Evolutionary conservation across 2,113 vertebrate species (phyloP), one percentile per base, ranked within the genome.

Genomic region (Eudyptes chrysolophus): DNA sequence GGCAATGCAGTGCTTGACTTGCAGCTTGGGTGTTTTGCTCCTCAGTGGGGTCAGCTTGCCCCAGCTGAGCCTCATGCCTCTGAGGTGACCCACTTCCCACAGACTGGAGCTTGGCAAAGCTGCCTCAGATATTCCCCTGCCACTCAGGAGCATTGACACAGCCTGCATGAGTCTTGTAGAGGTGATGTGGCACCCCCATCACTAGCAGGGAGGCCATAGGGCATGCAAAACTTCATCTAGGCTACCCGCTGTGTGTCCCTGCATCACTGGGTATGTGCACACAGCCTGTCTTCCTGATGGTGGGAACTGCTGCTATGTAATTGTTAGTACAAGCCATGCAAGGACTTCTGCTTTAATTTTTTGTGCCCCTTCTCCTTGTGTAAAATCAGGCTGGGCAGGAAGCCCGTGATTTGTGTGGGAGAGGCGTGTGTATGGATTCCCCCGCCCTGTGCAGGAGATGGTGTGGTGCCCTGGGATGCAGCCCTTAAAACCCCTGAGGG

Each of bases 401-500:
- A 89, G 72, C 68, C 79, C 26, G 2, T 4, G 51, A 7, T 26
- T 42, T 64, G 46, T 58, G 46, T 9, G 5, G 86, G 22, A 75
- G 74, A 55, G 52, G 17, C 3, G 9, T 30, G 32, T 55, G 36
- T 54, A 6, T 32, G 44, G n/a, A 18, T 32, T 52, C 40, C 30
- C 75, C 34, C 57, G 83, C 36, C 70, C 89, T 46, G 61, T 49
- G 87, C 74, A 91, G 90, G 94, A 94, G 93, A 24, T 48, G 85
- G 61, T 92, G 87, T 29, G 51, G 72, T 92, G 86, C 88, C 81
- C 87, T 90, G 92, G 92, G 94, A 74, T 69, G 71, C 89, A 96
- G 95, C 76, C 74, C 97, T 92, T 93, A 82, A 76, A 82, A 74
- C 46, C 96, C 94, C 94, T 80, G 68, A 88, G 90, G 90, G 93